phyloP scores from a whole-genome alignment of 2,888 invertebrate species.

The Cordilura impudica region DNA sequence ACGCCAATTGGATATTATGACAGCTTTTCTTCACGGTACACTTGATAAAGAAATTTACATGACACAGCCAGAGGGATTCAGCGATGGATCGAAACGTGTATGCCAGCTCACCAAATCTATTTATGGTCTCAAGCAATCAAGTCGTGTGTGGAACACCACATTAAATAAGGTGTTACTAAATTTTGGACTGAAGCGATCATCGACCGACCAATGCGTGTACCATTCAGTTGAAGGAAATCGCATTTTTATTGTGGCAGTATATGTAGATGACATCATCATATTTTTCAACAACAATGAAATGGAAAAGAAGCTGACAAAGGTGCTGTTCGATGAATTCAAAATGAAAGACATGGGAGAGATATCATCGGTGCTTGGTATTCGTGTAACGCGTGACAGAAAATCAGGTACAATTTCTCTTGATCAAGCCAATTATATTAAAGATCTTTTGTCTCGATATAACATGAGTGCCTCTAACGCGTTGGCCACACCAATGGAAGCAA shows the following conservation, averaged over 20 bases:
- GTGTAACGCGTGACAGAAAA: background rate
- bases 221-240: too few species aligned
- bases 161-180: too few species aligned
- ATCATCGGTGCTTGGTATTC: background rate
- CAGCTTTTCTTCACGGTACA: background rate
- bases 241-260: background rate
- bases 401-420: background rate
- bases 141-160: too few species aligned
- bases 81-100: conserved; percentile 2
- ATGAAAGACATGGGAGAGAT: too few species aligned
- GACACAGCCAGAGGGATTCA: background rate
- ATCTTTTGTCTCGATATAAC: background rate
- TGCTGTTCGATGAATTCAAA: background rate
- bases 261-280: too few species aligned
- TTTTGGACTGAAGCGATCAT: conserved; percentile 1
- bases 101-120: background rate
- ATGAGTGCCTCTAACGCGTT: background rate
- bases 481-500: conserved; percentile 29
- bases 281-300: conserved; percentile 7
- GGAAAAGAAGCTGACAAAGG: background rate
- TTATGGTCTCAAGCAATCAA: too few species aligned
- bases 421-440: conserved; percentile 1
- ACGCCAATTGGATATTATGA: conserved; percentile 3
- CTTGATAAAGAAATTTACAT: background rate
- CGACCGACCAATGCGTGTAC: background rate